These are phyloP conservation scores for Oncorhynchus kisutch DNA, from an alignment of 2,113 vertebrate species.

Conservation along the genomic window DNA sequence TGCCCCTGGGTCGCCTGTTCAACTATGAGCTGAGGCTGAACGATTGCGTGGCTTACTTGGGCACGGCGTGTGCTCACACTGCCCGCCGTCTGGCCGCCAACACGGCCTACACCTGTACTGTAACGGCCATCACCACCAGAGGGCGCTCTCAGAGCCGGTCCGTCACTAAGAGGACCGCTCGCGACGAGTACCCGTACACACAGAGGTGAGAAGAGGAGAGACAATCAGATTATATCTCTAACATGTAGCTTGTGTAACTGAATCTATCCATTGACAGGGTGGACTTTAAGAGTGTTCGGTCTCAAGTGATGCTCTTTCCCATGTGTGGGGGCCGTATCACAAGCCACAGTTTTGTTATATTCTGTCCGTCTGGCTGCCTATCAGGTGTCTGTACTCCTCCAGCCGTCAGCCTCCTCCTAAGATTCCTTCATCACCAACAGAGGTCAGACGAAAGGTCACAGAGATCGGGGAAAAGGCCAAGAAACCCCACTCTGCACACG, in stretches of 20 bases:
- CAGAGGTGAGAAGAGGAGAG: slow-evolving; percentile 35
- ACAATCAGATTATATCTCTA: neutral
- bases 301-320: neutral
- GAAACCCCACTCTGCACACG: slow-evolving; percentile 6
- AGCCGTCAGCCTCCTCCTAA: slow-evolving; percentile 7
- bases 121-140: slow-evolving; percentile 60
- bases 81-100: slow-evolving; percentile 44
- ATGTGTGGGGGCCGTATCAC: neutral
- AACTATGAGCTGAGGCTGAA: slow-evolving; percentile 63
- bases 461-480: slow-evolving; percentile 14
- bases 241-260: neutral
- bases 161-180: slow-evolving; percentile 50
- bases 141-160: slow-evolving; percentile 54
- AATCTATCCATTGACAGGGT: neutral
- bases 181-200: slow-evolving; percentile 42
- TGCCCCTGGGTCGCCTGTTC: slow-evolving; percentile 51
- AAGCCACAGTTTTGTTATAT: neutral
- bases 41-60: slow-evolving; percentile 51
- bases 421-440: neutral
- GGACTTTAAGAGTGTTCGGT: neutral
- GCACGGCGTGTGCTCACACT: slow-evolving; percentile 38
- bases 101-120: slow-evolving; percentile 50
- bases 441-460: neutral
- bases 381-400: slow-evolving; percentile 40
- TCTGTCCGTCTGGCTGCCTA: slow-evolving; percentile 13